Base-by-base conservation (phyloP, 2,113 vertebrate species). In the Melanerpes formicivorus region DNA sequence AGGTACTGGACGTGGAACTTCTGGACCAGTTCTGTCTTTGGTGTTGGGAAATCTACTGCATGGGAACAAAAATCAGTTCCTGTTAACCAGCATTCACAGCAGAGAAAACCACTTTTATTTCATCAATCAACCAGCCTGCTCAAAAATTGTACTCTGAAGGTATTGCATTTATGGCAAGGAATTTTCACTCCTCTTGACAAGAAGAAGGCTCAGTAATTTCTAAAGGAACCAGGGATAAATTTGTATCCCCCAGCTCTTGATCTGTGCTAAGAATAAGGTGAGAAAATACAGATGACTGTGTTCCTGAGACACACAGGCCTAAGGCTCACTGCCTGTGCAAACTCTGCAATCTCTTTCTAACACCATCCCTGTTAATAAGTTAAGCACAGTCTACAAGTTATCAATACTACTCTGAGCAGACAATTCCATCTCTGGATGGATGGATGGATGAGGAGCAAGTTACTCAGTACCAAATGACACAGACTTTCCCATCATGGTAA, bases 21-120 rank as follows among this genome's bases (percentile, higher is more conserved):
- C 98, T 99, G 99, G 34, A 99, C 99, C 97, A 99, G 91, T 96
- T 99, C 99, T 5, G 98, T 99, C 98, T 99, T 99, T 98, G 99
- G 99, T 96, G 99, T 98, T 91, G 99, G 99, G 93, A 99, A 99
- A 97, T 99, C 99, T 99, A 98, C 98, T 98, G 77, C 89, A 97
- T 82, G 87, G 96, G 93, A 97, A 95, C 80, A 97, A 93, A 86
- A 95, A 80, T 42, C 22, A 67, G 37, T 60, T 91, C 62, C 58
- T 83, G 30, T 77, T 95, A 85, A 94, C 93, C 79, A 63, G 74
- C 18, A 87, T 88, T 92, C 84, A 71, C 48, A 62, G n/a, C 48
- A 73, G 14, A 12, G 18, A 78, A 88, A 80, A 37, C 1, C 3
- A 22, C 22, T 27, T 59, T 40, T 34, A 46, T 80, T 71, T 52